Conservation (phyloP, 2,113 vertebrate species). For the Datnioides undecimradiatus region DNA sequence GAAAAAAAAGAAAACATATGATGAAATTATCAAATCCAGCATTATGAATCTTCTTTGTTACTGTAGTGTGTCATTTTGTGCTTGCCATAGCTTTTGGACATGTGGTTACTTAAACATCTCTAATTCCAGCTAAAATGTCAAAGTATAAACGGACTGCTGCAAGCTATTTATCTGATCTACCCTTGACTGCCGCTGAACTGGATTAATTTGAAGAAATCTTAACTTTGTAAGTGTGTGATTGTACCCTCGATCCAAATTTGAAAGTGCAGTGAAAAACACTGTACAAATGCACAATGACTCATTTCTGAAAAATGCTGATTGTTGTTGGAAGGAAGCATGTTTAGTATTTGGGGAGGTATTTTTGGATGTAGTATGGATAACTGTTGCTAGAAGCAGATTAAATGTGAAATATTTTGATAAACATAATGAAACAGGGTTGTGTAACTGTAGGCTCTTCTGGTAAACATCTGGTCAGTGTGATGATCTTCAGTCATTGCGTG, state of each 20-base stretch:
- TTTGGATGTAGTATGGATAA: conserved; percentile 44
- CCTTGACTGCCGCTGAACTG: conserved; percentile 56
- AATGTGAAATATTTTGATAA: conserved; percentile 61
- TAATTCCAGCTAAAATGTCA: conserved; percentile 58
- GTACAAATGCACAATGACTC: conserved; percentile 36
- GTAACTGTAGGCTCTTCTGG: conserved; percentile 28
- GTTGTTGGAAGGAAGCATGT: conserved; percentile 45
- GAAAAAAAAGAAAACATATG: conserved; percentile 1
- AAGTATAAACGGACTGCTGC: conserved; percentile 40
- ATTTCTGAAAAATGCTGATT: conserved; percentile 43
- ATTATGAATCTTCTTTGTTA: conserved; percentile 47
- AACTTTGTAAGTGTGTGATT: conserved; percentile 50
- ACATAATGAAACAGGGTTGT: conserved; percentile 33
- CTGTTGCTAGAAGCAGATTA: conserved; percentile 51
- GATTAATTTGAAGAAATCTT: conserved; percentile 44
- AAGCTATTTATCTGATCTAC: conserved; percentile 48
- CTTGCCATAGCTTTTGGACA: conserved; percentile 59
- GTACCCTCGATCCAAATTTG: conserved; percentile 32
- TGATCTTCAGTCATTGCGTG: conserved; percentile 38
- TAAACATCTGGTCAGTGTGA: conserved; percentile 46
- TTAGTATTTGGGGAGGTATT: conserved; percentile 39
- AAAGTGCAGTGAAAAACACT: conserved; percentile 32
- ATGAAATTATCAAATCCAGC: conserved; percentile 45
- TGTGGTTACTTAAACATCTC: conserved; percentile 48
- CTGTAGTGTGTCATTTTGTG: conserved; percentile 59